Evolutionary conservation across 2,888 invertebrate genomes (phyloP), one percentile per base, ranked within the genome.

Genomic region (Malthinus flaveolus): DNA sequence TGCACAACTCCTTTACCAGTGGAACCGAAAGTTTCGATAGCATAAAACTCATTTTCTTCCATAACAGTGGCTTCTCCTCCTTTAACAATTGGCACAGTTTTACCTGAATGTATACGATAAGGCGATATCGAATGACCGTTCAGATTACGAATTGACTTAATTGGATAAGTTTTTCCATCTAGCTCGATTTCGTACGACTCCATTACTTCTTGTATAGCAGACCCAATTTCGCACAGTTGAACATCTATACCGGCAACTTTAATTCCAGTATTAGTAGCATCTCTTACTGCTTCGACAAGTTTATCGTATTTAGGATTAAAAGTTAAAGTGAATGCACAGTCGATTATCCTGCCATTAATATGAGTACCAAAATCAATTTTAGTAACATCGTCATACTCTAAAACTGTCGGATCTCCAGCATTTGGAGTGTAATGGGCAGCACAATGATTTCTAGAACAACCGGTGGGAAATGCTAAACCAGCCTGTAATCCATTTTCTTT

Each of bases 351-450:
- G 59, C 97, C 98, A 78, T 97, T 97, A 65, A 98, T 93, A 79
- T 98, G 98, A 1, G 97, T 97, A 49, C 97, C 97, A 80, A 97
- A 98, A 80, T 98, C 97, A 68, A 99, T 97, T 82, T 99, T 99
- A 70, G 97, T 97, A 1, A 99, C 97, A 79, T 99, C 99, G 73
- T 98, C 96, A 71, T 93, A 93, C 66, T 91, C 87, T 47, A 99
- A 82, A 7, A 98, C 95, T 0, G 98, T 99, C 7, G 89, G 84
- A 79, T 99, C 99, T 8, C 86, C 99, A 51, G 96, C 95, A 79
- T 99, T 99, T 3, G 99, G 99, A 9, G 99, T 99, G 74, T 99
- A 99, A 81, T 99, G 99, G 49, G 99, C 99, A 53, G 99, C 99
- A 76, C 97, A 98, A 78, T 99, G 93, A 80, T 99, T 99, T 48